Base-by-base conservation (phyloP, 2,888 invertebrate species). In the Drosophila subsilvestris region DNA sequence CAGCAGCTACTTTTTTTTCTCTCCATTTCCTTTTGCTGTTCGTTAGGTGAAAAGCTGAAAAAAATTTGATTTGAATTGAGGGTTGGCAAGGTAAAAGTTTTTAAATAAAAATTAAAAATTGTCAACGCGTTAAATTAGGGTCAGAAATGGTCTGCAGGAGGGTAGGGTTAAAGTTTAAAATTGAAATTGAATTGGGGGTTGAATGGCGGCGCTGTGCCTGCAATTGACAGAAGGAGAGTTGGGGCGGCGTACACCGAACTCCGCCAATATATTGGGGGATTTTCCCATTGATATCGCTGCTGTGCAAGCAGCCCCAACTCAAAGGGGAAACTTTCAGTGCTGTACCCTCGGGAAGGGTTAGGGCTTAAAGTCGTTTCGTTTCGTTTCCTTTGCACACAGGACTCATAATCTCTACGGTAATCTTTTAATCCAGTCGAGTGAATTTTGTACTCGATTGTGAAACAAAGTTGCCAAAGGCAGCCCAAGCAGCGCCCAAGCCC, bases 391-490 rank as follows among this genome's bases (percentile, higher is more conserved):
- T 22, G 2, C 61, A 54, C 76, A 63, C 70, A 74, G 73, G 80
- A 89, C 81, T 89, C 90, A 91, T 91, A 91, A 90, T 90, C 91
- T 90, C 75, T 79, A 60, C 75, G 76, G 85, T 91, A 91, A 91
- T 90, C 90, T 89, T 85, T 90, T 90, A 91, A 90, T 91, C 90
- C 91, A 89, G 89, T 86, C 90, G 90, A 91, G 86, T 90, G 90
- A 90, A 90, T 90, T 90, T 90, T 83, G 88, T 90, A 90, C 89
- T 90, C 88, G 88, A 90, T 90, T 89, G 83, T 82, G 79, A 82
- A 86, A 86, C 83, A 89, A 89, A 90, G 89, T 90, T 89, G 76
- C 80, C 75, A 78, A 75, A 79, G 67, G 53, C 47, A 49, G 58
- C 43, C 51, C 44, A 20, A 20, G 1, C 29, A 37, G 32, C 29